phyloP scores from a whole-genome alignment of 2,797 vertebrate genomes.

The Rhyacichthys aspro region DNA sequence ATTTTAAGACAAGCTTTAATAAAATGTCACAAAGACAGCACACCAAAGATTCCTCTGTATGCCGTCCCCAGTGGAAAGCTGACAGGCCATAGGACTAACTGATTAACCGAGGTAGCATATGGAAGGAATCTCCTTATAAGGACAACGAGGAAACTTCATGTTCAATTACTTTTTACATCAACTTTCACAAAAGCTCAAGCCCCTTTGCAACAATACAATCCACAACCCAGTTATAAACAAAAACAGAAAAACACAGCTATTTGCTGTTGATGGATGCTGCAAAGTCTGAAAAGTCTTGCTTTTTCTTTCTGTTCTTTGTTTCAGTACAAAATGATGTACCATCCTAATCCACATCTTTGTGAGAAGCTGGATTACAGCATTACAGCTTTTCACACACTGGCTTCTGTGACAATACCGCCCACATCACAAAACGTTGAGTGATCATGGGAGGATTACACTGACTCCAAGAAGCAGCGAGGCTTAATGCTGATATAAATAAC shows the following conservation, averaged over 20 bases:
- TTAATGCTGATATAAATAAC: slow-evolving; percentile 46
- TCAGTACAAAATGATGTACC: slow-evolving; percentile 47
- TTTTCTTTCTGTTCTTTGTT: slow-evolving; percentile 62
- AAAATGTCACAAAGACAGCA: slow-evolving; percentile 34
- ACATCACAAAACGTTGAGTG: slow-evolving; percentile 60
- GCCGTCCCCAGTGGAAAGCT: slow-evolving; percentile 6
- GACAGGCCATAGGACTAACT: slow-evolving; percentile 17
- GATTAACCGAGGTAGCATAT: slow-evolving; percentile 33
- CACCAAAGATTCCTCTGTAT: slow-evolving; percentile 24
- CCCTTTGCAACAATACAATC: slow-evolving; percentile 38
- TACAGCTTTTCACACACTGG: slow-evolving; percentile 58
- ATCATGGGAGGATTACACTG: slow-evolving; percentile 73
- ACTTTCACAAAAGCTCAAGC: slow-evolving; percentile 27
- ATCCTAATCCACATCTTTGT: slow-evolving; percentile 75
- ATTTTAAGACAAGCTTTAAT: slow-evolving; percentile 20
- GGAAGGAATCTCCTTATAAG: slow-evolving; percentile 17
- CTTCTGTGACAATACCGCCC: slow-evolving; percentile 64
- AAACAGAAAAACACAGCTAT: slow-evolving; percentile 44
- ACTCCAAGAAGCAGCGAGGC: slow-evolving; percentile 41
- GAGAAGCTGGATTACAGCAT: slow-evolving; percentile 77
- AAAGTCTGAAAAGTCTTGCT: slow-evolving; percentile 67
- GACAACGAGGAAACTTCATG: slow-evolving; percentile 7
- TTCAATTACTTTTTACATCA: slow-evolving; percentile 40
- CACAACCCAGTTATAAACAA: slow-evolving; percentile 25
- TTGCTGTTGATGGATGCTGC: slow-evolving; percentile 65